phyloP scores from a whole-genome alignment of 2,113 vertebrate species.

The Meriones unguiculatus region DNA sequence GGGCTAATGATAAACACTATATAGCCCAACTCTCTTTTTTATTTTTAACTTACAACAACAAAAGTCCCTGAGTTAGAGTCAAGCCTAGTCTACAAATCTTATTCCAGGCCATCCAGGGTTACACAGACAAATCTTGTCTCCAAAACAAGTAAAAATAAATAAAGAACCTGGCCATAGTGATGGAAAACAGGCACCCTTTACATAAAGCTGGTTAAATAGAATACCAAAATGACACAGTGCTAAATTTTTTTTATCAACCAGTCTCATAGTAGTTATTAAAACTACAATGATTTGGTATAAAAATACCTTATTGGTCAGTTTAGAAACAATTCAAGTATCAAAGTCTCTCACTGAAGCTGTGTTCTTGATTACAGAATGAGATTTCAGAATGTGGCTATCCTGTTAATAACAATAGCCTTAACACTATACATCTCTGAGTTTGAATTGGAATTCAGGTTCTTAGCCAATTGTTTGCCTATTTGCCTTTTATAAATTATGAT shows the following conservation, averaged over 20 bases:
- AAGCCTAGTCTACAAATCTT: not conserved
- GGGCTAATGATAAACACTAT: no score
- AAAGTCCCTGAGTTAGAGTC: not conserved
- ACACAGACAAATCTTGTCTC: not conserved
- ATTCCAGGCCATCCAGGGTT: not conserved
- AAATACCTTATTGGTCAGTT: not conserved
- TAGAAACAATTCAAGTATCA: not conserved
- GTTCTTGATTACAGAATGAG: not conserved
- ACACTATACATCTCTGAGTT: not conserved
- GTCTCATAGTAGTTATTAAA: slow-evolving; percentile 8
- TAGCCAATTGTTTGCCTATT: not conserved
- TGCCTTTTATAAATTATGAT: slow-evolving; percentile 22
- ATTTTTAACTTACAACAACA: no score
- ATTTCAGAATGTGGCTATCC: not conserved
- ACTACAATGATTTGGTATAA: not conserved
- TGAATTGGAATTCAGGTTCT: not conserved
- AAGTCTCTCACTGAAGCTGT: not conserved
- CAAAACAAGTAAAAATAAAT: not conserved
- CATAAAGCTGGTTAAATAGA: not conserved
- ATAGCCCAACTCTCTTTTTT: no score
- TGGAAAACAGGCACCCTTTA: not conserved
- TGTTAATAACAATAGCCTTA: not conserved
- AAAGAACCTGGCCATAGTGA: not conserved
- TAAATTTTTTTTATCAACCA: not conserved
- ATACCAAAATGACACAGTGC: not conserved